Conservation (phyloP, 2,888 invertebrate genomes). For the Keiferia lycopersicella region DNA sequence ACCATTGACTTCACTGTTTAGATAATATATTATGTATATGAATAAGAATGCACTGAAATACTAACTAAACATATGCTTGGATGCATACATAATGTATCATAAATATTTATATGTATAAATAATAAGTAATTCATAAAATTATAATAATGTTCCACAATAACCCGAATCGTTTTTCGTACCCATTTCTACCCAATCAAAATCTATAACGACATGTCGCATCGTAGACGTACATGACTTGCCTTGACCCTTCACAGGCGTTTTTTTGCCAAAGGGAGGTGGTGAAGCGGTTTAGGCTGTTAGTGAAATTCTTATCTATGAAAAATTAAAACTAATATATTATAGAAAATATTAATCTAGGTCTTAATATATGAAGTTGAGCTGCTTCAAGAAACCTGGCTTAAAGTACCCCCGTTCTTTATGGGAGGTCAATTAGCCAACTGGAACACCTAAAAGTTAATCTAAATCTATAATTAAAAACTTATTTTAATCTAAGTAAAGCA, state of each 20-base stretch:
- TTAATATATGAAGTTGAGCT: neutral
- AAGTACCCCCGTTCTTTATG: neutral
- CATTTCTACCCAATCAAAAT: slow-evolving; percentile 19
- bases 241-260: neutral
- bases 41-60: neutral
- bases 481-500: neutral
- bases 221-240: slow-evolving; percentile 2
- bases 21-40: neutral
- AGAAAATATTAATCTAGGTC: neutral
- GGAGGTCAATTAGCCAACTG: neutral
- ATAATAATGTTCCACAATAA: slow-evolving; percentile 4
- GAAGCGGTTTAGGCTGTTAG: neutral
- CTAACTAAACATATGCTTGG: neutral
- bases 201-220: slow-evolving; percentile 15
- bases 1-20: neutral
- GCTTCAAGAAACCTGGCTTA: neutral
- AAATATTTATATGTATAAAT: neutral
- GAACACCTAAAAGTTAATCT: neutral
- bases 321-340: slow-evolving; percentile 11
- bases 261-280: neutral
- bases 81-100: neutral
- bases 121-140: neutral
- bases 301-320: neutral
- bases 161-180: slow-evolving; percentile 1
- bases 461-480: neutral